These are phyloP conservation scores for Lamellibrachia luymesi DNA, from an alignment of 1,140 invertebrate genomes.

Conservation along the genomic window DNA sequence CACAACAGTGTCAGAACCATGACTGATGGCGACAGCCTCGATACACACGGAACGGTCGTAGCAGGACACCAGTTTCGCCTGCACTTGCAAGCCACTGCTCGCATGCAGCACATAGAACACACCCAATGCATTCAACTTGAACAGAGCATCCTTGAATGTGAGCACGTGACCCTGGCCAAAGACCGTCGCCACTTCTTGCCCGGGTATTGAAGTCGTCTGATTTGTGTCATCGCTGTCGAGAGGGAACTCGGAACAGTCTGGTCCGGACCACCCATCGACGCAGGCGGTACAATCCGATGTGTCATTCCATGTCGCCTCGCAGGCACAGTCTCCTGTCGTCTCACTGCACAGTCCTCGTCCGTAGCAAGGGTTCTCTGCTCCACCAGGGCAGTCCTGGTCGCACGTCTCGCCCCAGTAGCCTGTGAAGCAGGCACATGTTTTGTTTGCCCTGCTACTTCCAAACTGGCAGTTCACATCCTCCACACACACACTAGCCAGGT, in stretches of 20 bases:
- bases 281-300: slow-evolving; percentile 32
- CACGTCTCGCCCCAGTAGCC: slow-evolving; percentile 34
- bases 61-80: slow-evolving; percentile 8
- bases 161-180: slow-evolving; percentile 6
- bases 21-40: neutral
- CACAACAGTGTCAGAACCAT: neutral
- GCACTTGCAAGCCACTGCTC: neutral
- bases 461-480: neutral
- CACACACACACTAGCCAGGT: neutral
- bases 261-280: slow-evolving; percentile 31
- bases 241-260: slow-evolving; percentile 31
- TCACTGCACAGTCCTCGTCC: slow-evolving; percentile 33
- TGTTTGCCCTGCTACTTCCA: neutral
- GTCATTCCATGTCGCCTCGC: slow-evolving; percentile 32
- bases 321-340: slow-evolving; percentile 29
- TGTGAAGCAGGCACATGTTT: slow-evolving; percentile 27
- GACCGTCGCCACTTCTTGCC: neutral
- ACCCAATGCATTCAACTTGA: slow-evolving; percentile 6
- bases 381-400: slow-evolving; percentile 32
- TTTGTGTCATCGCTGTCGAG: neutral
- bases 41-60: slow-evolving; percentile 11
- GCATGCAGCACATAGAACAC: neutral
- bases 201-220: neutral
- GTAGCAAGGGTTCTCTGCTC: slow-evolving; percentile 28
- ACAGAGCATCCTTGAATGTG: neutral